Evolutionary conservation across 2,888 invertebrate species (phyloP).

Genomic region (Ganaspis brasiliensis): DNA sequence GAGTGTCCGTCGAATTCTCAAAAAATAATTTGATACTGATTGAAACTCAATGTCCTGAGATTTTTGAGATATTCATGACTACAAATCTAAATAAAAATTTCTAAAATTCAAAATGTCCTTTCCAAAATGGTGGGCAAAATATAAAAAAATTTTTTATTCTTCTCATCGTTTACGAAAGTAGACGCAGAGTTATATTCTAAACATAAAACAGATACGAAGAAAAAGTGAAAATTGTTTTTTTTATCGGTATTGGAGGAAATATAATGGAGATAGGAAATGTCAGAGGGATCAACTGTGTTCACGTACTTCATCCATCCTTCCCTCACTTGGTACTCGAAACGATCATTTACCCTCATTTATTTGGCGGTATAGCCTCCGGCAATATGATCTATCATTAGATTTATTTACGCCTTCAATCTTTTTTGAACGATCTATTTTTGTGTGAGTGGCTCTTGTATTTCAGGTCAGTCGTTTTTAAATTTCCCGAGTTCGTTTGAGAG

Average conservation of each 20-base stretch:
- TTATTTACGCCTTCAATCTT: constrained; percentile 28
- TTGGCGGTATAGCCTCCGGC: constrained; percentile 26
- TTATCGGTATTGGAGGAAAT: neutral
- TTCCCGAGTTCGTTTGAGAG: neutral
- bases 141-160: no score
- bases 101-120: no score
- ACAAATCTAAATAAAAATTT: no score
- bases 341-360: constrained; percentile 30
- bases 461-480: constrained; percentile 2
- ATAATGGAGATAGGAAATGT: neutral
- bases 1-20: no score
- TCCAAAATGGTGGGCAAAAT: no score
- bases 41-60: no score
- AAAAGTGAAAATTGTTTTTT: neutral
- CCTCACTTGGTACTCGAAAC: constrained; percentile 9
- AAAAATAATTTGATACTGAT: no score
- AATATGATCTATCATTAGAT: constrained; percentile 31
- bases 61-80: no score
- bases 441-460: constrained; percentile 14
- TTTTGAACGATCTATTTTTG: constrained; percentile 35
- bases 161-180: no score
- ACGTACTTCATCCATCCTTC: constrained; percentile 12
- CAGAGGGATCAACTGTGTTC: constrained; percentile 18
- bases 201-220: neutral
- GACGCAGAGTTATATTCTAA: no score